Evolutionary conservation across 2,888 invertebrate species (phyloP).

Genomic region (Drosophila glabriapex): DNA sequence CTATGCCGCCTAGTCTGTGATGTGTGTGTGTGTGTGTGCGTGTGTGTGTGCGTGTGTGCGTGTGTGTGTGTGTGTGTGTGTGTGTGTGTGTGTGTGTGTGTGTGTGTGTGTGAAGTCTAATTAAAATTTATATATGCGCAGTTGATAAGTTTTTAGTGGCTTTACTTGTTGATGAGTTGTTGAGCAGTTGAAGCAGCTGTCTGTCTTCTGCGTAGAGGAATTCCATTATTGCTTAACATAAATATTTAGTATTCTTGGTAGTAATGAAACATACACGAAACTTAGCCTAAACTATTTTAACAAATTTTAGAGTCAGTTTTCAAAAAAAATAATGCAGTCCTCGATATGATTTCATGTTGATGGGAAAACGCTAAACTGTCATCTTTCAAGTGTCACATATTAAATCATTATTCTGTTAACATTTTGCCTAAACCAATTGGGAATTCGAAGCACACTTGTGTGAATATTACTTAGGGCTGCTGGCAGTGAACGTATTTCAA

Average conservation of each 20-base stretch:
- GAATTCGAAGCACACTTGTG: not conserved
- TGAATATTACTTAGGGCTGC: not conserved
- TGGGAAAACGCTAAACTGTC: not conserved
- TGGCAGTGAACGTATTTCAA: not conserved
- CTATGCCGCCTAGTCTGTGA: conserved; percentile 36
- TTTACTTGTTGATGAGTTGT: conserved; percentile 63
- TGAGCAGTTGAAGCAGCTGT: conserved; percentile 38
- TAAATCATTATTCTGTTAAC: not conserved
- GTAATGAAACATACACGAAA: not conserved
- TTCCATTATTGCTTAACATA: conserved; percentile 13
- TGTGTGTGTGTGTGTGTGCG: conserved; percentile 25
- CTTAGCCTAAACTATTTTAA: not conserved
- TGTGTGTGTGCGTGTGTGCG: no score
- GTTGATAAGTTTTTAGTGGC: conserved; percentile 77
- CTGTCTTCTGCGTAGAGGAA: conserved; percentile 18
- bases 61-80: conserved; percentile 31
- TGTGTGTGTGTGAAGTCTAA: conserved; percentile 56
- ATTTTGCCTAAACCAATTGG: not conserved
- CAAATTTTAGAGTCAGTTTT: not conserved
- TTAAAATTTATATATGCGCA: conserved; percentile 78
- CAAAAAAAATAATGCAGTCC: accelerated
- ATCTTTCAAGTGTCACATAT: not conserved
- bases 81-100: conserved; percentile 25
- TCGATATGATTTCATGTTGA: not conserved
- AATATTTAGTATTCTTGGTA: conserved; percentile 13